Conservation (phyloP, 2,888 invertebrate genomes). For the Pristionchus mayeri region DNA sequence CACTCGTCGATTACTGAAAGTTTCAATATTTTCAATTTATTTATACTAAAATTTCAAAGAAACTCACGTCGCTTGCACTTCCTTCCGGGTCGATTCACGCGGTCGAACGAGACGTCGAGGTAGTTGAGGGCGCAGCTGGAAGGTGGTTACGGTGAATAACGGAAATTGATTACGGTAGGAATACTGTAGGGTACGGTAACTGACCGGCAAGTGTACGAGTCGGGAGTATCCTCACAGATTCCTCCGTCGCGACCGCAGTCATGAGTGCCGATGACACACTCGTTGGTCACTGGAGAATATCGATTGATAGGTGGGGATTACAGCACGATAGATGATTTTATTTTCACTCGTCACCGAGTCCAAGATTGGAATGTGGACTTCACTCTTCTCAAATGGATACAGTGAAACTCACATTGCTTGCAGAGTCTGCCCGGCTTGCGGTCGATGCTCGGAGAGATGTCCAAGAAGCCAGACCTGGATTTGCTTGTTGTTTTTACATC, state of each 20-base stretch:
- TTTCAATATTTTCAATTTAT: not conserved
- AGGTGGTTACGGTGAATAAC: not conserved
- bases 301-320: not conserved
- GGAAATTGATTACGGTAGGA: not conserved
- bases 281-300: conserved; percentile 69
- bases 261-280: conserved; percentile 66
- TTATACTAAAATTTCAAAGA: not conserved
- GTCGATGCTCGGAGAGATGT: conserved; percentile 72
- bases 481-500: not conserved
- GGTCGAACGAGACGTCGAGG: conserved; percentile 75
- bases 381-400: not conserved
- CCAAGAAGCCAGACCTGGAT: conserved; percentile 67
- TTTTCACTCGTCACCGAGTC: not conserved
- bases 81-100: conserved; percentile 72
- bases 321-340: not conserved
- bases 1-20: conserved; percentile 90
- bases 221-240: conserved; percentile 76
- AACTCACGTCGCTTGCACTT: conserved; percentile 72
- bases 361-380: not conserved
- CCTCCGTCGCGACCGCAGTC: conserved; percentile 71
- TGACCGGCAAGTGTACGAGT: conserved; percentile 71
- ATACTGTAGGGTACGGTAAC: not conserved
- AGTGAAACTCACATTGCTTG: conserved; percentile 66
- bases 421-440: conserved; percentile 74
- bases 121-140: conserved; percentile 71